phyloP scores from a whole-genome alignment of 1,140 invertebrate species.

The Orius laevigatus region DNA sequence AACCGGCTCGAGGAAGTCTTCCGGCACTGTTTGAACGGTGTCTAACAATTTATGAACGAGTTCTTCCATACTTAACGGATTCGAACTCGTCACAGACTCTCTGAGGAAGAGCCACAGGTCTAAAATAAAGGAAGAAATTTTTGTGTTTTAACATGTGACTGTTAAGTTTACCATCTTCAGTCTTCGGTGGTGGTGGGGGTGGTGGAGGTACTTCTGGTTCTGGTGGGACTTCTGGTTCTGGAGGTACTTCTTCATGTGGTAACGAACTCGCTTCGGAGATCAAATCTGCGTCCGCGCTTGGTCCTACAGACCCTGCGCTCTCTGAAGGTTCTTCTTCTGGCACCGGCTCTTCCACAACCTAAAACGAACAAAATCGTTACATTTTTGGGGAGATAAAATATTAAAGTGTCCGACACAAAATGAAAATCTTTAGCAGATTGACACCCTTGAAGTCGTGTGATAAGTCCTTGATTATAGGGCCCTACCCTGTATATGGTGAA shows the following conservation, averaged over 20 bases:
- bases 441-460: no score
- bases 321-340: background rate
- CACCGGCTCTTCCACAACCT: background rate
- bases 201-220: slow-evolving; percentile 21
- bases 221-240: slow-evolving; percentile 13
- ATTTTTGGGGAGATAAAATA: no score
- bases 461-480: no score
- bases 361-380: slow-evolving; percentile 5
- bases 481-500: no score
- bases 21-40: slow-evolving; percentile 23
- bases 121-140: slow-evolving; percentile 5
- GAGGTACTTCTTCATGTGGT: slow-evolving; percentile 11
- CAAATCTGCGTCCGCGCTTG: slow-evolving; percentile 7
- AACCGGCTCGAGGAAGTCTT: slow-evolving; percentile 23
- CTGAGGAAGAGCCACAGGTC: slow-evolving; percentile 23
- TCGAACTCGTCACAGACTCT: slow-evolving; percentile 26
- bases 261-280: background rate
- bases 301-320: background rate
- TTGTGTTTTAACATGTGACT: slow-evolving; percentile 24
- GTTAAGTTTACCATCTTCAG: slow-evolving; percentile 28
- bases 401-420: no score
- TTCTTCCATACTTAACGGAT: slow-evolving; percentile 26
- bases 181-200: slow-evolving; percentile 23
- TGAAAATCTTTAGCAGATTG: no score
- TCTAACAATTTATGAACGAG: slow-evolving; percentile 24